These are phyloP conservation scores for Pygocentrus nattereri DNA, from an alignment of 2,797 vertebrate species.

Conservation along the genomic window DNA sequence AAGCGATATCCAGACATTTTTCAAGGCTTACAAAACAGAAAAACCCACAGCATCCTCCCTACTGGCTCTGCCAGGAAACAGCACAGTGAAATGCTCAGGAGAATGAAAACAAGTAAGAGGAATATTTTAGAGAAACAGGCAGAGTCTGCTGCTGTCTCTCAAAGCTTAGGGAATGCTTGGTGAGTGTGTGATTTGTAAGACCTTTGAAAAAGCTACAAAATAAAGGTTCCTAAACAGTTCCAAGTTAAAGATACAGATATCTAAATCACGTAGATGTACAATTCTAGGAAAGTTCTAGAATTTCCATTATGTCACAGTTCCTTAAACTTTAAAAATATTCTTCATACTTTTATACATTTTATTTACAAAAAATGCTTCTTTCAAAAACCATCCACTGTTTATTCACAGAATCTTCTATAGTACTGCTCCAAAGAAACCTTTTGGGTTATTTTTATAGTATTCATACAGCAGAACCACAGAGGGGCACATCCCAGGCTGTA, in stretches of 20 bases:
- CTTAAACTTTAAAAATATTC: no score
- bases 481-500: neutral
- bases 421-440: no score
- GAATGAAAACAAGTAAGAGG: conserved; percentile 61
- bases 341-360: no score
- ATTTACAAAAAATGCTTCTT: no score
- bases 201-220: conserved; percentile 5
- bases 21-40: conserved; percentile 74
- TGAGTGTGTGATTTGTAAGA: neutral
- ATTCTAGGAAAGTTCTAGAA: neutral
- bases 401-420: neutral
- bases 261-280: neutral
- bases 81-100: conserved; percentile 39
- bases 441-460: no score
- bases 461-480: no score
- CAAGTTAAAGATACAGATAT: no score
- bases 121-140: conserved; percentile 45
- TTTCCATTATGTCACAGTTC: neutral
- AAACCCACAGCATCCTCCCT: conserved; percentile 76
- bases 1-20: conserved; percentile 72
- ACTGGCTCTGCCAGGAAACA: conserved; percentile 75
- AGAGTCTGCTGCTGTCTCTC: conserved; percentile 19
- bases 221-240: neutral
- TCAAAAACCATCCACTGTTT: no score
- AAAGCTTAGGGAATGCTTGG: neutral